Evolutionary conservation across 2,113 vertebrate species (phyloP).

Genomic region (Melanerpes formicivorus): DNA sequence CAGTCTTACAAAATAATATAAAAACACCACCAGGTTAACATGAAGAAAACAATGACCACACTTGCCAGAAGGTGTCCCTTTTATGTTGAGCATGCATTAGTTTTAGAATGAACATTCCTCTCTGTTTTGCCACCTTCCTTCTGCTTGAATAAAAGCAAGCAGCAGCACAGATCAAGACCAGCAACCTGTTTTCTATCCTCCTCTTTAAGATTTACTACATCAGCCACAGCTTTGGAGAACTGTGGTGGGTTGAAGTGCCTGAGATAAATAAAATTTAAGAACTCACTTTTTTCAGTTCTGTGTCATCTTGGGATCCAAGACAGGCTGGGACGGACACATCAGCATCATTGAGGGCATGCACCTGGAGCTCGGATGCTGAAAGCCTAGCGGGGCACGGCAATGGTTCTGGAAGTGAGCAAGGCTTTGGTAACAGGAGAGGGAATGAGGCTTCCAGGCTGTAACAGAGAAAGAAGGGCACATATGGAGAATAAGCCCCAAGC

Average conservation of each 20-base stretch:
- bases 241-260: not conserved
- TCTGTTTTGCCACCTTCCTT: not conserved
- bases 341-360: constrained; percentile 38
- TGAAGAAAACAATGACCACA: not conserved
- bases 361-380: constrained; percentile 54
- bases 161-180: not conserved
- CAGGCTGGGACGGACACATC: constrained; percentile 45
- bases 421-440: constrained; percentile 61
- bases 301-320: constrained; percentile 47
- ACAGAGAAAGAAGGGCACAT: not conserved
- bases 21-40: not conserved
- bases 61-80: not conserved
- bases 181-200: not conserved
- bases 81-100: not conserved
- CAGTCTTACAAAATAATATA: constrained; percentile 49
- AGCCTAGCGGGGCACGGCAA: constrained; percentile 27
- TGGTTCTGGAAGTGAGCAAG: constrained; percentile 50
- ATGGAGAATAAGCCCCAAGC: not conserved
- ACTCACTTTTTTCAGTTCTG: constrained; percentile 74
- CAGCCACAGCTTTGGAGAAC: not conserved
- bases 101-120: not conserved
- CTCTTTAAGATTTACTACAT: not conserved
- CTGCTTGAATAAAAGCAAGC: not conserved
- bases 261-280: not conserved
- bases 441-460: constrained; percentile 64